Evolutionary conservation across 2,888 invertebrate genomes (phyloP).

Genomic region (Bedellia somnulentella): DNA sequence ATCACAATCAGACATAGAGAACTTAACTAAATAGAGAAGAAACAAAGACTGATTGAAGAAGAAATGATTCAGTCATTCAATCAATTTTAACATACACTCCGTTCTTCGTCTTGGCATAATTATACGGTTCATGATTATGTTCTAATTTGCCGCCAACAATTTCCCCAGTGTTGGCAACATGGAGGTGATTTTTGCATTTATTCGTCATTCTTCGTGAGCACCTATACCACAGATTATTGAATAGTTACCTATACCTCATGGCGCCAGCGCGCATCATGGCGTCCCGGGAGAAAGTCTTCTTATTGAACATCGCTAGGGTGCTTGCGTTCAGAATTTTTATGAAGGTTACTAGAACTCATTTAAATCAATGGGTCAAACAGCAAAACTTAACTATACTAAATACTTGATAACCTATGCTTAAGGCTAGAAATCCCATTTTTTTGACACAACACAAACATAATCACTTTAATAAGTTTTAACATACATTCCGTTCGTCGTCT

Average conservation of each 20-base stretch:
- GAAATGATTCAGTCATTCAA: too few species aligned
- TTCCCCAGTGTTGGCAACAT: slow-evolving; percentile 15
- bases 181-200: slow-evolving; percentile 20
- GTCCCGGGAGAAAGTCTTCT: slow-evolving; percentile 19
- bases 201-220: slow-evolving; percentile 19
- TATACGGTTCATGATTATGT: slow-evolving; percentile 12
- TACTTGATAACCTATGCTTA: too few species aligned
- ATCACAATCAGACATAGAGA: too few species aligned
- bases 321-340: too few species aligned
- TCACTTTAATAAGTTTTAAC: not conserved
- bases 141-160: slow-evolving; percentile 10
- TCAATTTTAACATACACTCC: not conserved
- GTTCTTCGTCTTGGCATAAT: not conserved
- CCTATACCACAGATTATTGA: too few species aligned
- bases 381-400: too few species aligned
- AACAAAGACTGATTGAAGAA: too few species aligned
- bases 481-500: not conserved
- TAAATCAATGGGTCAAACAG: too few species aligned
- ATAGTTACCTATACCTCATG: slow-evolving; percentile 20
- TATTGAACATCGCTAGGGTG: slow-evolving; percentile 12
- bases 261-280: slow-evolving; percentile 18
- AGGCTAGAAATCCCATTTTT: too few species aligned
- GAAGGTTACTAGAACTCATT: too few species aligned
- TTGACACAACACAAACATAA: too few species aligned
- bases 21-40: too few species aligned